A percentile compares a stretch with the other conserved stretches of the same genome.
phyloP scores from a whole-genome alignment of 2,797 vertebrate genomes.

The Margarornis squamiger region DNA sequence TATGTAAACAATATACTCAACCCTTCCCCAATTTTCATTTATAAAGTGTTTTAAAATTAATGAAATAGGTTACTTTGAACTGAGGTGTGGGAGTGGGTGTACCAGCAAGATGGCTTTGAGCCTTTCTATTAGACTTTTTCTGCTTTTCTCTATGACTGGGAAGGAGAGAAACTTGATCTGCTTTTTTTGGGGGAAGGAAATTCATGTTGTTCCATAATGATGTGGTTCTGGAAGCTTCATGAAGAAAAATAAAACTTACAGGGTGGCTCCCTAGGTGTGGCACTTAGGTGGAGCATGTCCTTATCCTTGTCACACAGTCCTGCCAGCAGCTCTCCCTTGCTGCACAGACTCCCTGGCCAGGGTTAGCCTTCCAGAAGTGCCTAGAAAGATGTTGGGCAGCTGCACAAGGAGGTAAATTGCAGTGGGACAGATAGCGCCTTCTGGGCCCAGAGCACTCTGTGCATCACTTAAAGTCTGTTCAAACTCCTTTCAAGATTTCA shows the following conservation, averaged over 20 bases:
- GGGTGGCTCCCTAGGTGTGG: not conserved
- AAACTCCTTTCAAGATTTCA: not conserved
- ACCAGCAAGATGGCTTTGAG: not conserved
- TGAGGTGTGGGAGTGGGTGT: not conserved
- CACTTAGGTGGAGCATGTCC: not conserved
- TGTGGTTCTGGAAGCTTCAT: not conserved
- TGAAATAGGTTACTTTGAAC: not conserved
- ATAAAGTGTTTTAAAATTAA: not conserved
- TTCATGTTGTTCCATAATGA: not conserved
- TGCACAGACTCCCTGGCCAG: not conserved
- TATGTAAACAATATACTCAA: not conserved
- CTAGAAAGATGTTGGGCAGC: not conserved
- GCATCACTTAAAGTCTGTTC: not conserved
- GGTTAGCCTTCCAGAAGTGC: not conserved
- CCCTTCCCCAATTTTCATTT: fast-evolving
- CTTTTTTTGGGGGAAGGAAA: not conserved
- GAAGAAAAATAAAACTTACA: not conserved
- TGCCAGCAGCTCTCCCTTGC: not conserved
- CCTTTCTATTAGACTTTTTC: not conserved
- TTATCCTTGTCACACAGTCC: not conserved
- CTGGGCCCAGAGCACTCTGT: not conserved
- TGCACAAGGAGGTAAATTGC: not conserved
- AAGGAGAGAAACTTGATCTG: not conserved
- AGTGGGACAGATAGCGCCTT: not conserved
- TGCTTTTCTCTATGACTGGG: not conserved